phyloP scores from a whole-genome alignment of 2,113 vertebrate species.

The Chunga burmeisteri region DNA sequence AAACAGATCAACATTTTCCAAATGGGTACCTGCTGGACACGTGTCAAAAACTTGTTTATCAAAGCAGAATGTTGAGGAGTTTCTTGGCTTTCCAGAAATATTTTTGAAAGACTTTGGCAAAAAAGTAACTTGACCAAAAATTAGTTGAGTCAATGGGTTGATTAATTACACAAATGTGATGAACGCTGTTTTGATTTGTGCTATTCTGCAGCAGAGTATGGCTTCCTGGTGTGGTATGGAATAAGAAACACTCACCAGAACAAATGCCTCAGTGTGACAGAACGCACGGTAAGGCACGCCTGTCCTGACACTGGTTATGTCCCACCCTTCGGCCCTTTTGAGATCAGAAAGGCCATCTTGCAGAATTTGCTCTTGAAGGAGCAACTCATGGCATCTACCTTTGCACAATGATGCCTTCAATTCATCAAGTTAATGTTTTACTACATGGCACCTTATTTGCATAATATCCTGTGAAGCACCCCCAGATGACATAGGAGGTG shows the following conservation, averaged over 20 bases:
- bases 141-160: neutral
- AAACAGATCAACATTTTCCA: rapidly evolving
- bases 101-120: neutral
- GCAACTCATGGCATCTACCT: neutral
- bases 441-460: neutral
- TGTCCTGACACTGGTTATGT: neutral
- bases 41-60: neutral
- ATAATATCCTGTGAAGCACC: neutral
- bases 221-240: neutral
- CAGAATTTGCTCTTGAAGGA: neutral
- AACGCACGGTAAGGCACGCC: rapidly evolving
- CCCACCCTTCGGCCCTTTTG: neutral
- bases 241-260: neutral
- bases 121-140: neutral
- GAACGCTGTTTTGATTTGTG: neutral
- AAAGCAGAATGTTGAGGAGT: neutral
- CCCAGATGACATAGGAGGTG: neutral
- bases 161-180: rapidly evolving
- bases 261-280: rapidly evolving
- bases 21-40: neutral
- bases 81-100: neutral
- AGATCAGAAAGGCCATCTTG: neutral
- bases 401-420: neutral
- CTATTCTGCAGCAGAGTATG: neutral
- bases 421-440: neutral